Evolutionary conservation across 2,888 invertebrate genomes (phyloP), one percentile per base, ranked within the genome.

Genomic region (Therioaphis trifolii): DNA sequence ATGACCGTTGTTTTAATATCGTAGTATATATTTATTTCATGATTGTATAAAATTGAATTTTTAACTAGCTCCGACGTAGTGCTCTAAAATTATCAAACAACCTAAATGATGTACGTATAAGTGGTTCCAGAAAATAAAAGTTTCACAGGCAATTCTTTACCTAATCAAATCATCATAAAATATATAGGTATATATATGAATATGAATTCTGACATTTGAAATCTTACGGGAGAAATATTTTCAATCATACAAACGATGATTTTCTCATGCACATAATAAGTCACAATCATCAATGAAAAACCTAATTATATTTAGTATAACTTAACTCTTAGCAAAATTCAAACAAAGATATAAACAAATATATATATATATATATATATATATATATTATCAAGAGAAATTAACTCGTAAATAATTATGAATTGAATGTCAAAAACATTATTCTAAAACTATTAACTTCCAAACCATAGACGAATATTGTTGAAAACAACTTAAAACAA

Each of bases 261-360:
- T 46, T 27, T 14, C 11, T 43, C 11, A 43, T 15, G 9, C 14
- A 2, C 5, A 43, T 24, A 69, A 5, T 5, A 15, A 3, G 2
- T 24, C 3, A 46, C 12, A 46, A 11, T 11, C 12, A 14, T 46
- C 9, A 24, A 18, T 11, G 24, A 69, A 0, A 18, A 27, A 46
- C n/a, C 0, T 35, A n/a, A n/a, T 72, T 29, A 72, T 52, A 15
- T 29, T n/a, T 11, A 4, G 14, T 29, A 29, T 0, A 29, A 35
- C 3, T 14, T 21, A 49, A 14, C 11, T 35, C 29, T 72, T 29
- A 29, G n/a, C 4, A n/a, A 49, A 29, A 52, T 5, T 29, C 43
- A 69, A 69, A 46, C 14, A 46, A 9, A 35, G n/a, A 52, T 7
- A 52, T 29, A 52, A n/a, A 72, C 71, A 49, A 71, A 27, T 49